Evolutionary conservation across 2,113 vertebrate genomes (phyloP).

Genomic region (Calidris pygmaea): DNA sequence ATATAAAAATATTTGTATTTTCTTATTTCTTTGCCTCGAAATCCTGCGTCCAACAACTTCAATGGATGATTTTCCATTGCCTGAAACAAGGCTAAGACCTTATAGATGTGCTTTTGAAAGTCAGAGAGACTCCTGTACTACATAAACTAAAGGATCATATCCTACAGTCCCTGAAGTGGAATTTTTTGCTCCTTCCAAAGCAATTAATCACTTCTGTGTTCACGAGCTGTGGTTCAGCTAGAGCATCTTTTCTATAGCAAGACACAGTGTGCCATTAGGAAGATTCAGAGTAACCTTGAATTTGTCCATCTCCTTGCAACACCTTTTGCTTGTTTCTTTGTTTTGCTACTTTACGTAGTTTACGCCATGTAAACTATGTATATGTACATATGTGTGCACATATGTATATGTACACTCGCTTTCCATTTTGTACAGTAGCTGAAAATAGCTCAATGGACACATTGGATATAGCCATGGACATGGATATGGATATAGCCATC

Average conservation of each 20-base stretch:
- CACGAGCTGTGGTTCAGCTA: not conserved
- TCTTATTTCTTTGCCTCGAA: not conserved
- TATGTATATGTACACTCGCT: accelerated
- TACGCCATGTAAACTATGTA: too few species aligned
- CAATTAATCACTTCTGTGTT: not conserved
- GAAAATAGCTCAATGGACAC: not conserved
- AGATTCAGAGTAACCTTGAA: not conserved
- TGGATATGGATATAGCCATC: not conserved
- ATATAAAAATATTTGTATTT: too few species aligned
- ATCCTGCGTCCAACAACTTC: not conserved
- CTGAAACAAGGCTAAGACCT: not conserved
- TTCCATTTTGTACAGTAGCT: not conserved
- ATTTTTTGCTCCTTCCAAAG: not conserved
- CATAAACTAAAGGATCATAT: not conserved
- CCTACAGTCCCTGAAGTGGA: not conserved
- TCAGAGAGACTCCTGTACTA: not conserved
- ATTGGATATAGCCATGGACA: not conserved
- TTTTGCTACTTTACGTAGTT: not conserved
- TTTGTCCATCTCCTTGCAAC: not conserved
- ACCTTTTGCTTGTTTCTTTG: not conserved
- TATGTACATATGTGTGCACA: too few species aligned
- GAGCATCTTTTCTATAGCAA: not conserved
- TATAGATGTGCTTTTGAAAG: not conserved
- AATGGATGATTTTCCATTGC: not conserved
- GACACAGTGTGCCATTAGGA: not conserved